Conservation (phyloP, 2,888 invertebrate species). For the Exephanes ischioxanthus region DNA sequence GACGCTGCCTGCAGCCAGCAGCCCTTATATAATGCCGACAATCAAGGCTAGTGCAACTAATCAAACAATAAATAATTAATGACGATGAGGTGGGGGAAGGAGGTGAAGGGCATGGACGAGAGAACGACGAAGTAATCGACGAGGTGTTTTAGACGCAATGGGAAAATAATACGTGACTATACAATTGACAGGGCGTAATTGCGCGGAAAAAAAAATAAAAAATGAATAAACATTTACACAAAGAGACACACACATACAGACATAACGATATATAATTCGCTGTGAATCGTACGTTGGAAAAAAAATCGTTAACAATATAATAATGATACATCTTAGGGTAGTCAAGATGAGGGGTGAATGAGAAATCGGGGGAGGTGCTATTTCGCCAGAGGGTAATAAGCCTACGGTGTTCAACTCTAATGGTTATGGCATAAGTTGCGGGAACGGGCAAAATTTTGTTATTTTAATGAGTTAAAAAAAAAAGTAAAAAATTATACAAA, state of each 20-base stretch:
- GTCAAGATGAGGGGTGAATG: conserved; percentile 27
- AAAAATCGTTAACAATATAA: conserved; percentile 59
- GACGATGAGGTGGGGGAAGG: conserved; percentile 58
- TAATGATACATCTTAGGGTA: conserved; percentile 57
- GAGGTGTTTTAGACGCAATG: not conserved
- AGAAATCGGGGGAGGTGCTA: conserved; percentile 38
- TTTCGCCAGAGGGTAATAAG: conserved; percentile 47
- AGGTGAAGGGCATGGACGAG: conserved; percentile 29
- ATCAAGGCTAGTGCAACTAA: conserved; percentile 85
- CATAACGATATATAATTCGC: conserved; percentile 59
- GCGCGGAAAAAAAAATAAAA: conserved; percentile 29
- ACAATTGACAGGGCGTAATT: conserved; percentile 37
- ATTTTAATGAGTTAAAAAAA: not conserved
- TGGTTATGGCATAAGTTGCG: conserved; percentile 15
- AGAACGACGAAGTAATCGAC: conserved; percentile 16
- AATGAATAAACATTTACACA: not conserved
- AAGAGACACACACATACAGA: conserved; percentile 26
- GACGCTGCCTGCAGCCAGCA: conserved; percentile 79
- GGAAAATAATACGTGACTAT: conserved; percentile 15
- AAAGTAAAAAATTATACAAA: not conserved
- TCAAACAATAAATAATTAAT: conserved; percentile 82
- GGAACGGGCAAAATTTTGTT: conserved; percentile 43
- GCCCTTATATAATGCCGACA: conserved; percentile 84
- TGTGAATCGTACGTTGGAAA: conserved; percentile 64
- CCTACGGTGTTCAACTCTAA: conserved; percentile 50